Evolutionary conservation across 2,888 invertebrate species (phyloP).

Genomic region (Meandrusa payeni): DNA sequence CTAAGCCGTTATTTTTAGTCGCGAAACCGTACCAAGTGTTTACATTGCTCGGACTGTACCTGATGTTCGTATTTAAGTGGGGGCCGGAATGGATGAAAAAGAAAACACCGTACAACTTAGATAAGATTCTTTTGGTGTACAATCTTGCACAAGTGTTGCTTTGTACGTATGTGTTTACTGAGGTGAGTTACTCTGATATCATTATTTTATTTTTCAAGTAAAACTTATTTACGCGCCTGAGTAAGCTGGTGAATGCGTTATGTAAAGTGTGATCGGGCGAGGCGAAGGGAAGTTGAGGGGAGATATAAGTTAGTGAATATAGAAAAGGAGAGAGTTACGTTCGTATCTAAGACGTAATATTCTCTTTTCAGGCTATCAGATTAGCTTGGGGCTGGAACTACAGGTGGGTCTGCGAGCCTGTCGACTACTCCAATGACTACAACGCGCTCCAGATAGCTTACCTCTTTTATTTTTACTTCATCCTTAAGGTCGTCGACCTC

Average conservation of each 20-base stretch:
- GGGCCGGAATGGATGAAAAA: slow-evolving; percentile 88
- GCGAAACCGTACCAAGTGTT: slow-evolving; percentile 83
- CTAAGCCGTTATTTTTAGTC: slow-evolving; percentile 84
- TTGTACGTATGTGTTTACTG: slow-evolving; percentile 76
- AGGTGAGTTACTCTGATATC: no score
- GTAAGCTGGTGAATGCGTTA: no score
- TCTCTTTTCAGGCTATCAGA: slow-evolving; percentile 12
- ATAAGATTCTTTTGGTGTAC: slow-evolving; percentile 83
- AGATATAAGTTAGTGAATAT: no score
- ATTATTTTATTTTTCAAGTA: no score
- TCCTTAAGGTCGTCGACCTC: slow-evolving; percentile 57
- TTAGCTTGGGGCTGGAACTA: slow-evolving; percentile 66
- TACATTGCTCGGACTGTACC: slow-evolving; percentile 79
- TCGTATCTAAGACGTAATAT: background rate
- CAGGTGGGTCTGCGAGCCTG: slow-evolving; percentile 64
- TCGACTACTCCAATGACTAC: slow-evolving; percentile 43
- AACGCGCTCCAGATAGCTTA: slow-evolving; percentile 36
- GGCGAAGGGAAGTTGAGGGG: no score
- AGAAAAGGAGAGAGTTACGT: no score
- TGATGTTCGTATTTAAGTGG: slow-evolving; percentile 84
- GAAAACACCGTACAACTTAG: slow-evolving; percentile 82
- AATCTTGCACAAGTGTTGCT: slow-evolving; percentile 84
- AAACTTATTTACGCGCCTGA: no score
- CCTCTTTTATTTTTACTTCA: slow-evolving; percentile 44
- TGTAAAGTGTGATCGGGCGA: no score